These are phyloP conservation scores for Drosophila bocqueti DNA, from an alignment of 1,140 invertebrate genomes.

Conservation along the genomic window DNA sequence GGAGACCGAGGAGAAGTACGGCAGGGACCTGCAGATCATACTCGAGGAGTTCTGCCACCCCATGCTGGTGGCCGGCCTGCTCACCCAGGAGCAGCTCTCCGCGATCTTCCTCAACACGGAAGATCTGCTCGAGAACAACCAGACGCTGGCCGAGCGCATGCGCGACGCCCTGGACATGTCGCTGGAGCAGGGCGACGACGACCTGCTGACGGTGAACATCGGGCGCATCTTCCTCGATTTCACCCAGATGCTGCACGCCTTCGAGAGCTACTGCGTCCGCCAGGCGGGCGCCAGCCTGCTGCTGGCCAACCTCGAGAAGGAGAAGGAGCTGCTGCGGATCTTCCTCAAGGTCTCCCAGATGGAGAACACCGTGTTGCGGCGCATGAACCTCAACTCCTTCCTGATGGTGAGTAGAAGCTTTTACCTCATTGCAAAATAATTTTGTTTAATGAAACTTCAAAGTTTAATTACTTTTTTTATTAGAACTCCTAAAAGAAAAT, in stretches of 20 bases:
- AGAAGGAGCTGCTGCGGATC: slow-evolving; percentile 97
- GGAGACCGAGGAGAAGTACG: slow-evolving; percentile 98
- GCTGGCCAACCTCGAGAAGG: slow-evolving; percentile 96
- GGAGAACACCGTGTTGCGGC: slow-evolving; percentile 95
- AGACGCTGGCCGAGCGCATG: slow-evolving; percentile 93
- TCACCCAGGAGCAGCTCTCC: slow-evolving; percentile 92
- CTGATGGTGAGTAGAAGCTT: slow-evolving; percentile 91
- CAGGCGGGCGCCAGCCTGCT: slow-evolving; percentile 95
- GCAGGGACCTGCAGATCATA: slow-evolving; percentile 95
- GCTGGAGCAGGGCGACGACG: slow-evolving; percentile 90
- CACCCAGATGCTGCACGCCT: slow-evolving; percentile 96
- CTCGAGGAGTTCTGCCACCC: slow-evolving; percentile 97
- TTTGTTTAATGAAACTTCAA: no score
- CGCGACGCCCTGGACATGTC: slow-evolving; percentile 95
- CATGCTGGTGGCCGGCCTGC: slow-evolving; percentile 94
- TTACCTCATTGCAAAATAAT: rapidly evolving
- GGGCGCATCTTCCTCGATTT: slow-evolving; percentile 96
- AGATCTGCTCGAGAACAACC: slow-evolving; percentile 95
- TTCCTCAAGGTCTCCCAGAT: slow-evolving; percentile 98
- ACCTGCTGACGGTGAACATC: slow-evolving; percentile 95
- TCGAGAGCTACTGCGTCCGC: slow-evolving; percentile 97
- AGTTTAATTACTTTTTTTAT: no score
- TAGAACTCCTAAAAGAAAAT: no score
- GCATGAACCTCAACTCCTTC: slow-evolving; percentile 99
- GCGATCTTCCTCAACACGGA: slow-evolving; percentile 97